Evolutionary conservation across 2,113 vertebrate species (phyloP).

Genomic region (Lepus americanus): DNA sequence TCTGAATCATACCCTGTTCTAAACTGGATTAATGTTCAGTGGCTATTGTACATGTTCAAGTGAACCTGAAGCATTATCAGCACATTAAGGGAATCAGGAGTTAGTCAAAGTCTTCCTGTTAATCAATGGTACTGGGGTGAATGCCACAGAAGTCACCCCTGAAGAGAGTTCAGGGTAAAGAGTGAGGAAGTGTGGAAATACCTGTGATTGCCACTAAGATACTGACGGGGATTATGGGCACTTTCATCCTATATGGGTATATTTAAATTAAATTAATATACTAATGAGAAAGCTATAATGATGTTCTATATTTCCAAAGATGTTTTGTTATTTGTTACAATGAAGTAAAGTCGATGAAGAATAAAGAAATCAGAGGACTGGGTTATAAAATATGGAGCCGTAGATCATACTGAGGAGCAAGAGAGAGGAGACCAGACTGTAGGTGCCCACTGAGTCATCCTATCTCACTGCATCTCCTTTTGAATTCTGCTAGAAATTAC

Average conservation of each 20-base stretch:
- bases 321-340: background rate
- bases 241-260: background rate
- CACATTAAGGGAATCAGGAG: background rate
- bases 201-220: background rate
- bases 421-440: background rate
- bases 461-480: background rate
- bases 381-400: background rate
- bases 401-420: background rate
- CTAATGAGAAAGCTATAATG: background rate
- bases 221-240: background rate
- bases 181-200: background rate
- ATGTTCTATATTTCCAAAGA: background rate
- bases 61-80: background rate
- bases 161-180: background rate
- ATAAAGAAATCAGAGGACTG: background rate
- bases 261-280: background rate
- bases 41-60: background rate
- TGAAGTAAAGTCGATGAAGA: background rate
- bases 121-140: background rate
- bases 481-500: background rate
- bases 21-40: background rate
- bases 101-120: background rate
- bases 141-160: background rate
- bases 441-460: background rate
- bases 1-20: background rate